Conservation (phyloP, 2,797 vertebrate genomes). For the Cyclura pinguis region DNA sequence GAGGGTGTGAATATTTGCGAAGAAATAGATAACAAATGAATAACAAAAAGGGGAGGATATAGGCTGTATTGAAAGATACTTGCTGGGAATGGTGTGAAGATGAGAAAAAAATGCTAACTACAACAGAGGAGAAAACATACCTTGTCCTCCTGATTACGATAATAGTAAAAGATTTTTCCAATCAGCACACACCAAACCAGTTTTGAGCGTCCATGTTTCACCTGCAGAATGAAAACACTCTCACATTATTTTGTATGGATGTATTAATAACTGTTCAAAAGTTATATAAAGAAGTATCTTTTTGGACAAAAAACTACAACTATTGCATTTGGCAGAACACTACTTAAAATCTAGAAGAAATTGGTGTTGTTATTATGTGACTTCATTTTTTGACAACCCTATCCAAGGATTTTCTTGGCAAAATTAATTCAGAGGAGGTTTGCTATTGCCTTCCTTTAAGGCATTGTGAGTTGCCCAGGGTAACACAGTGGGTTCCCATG, state of each 20-base stretch:
- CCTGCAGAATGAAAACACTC: slow-evolving; percentile 78
- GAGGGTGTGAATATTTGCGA: neutral
- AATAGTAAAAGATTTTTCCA: slow-evolving; percentile 92
- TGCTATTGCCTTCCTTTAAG: too few species aligned
- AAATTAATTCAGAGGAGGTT: too few species aligned
- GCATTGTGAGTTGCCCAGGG: too few species aligned
- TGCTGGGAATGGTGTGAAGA: slow-evolving; percentile 14
- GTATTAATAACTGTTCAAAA: slow-evolving; percentile 14
- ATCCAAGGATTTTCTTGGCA: too few species aligned
- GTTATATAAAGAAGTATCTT: slow-evolving; percentile 12
- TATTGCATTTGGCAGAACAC: slow-evolving; percentile 7
- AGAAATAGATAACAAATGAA: neutral
- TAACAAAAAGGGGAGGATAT: neutral
- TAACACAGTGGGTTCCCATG: too few species aligned
- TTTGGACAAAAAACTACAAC: neutral
- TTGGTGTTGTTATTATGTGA: neutral
- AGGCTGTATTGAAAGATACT: neutral
- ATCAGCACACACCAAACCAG: slow-evolving; percentile 93
- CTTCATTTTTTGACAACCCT: too few species aligned
- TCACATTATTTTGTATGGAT: neutral
- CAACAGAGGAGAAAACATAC: slow-evolving; percentile 70
- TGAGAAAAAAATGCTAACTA: neutral
- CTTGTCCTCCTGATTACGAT: slow-evolving; percentile 94
- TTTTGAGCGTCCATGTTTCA: slow-evolving; percentile 96
- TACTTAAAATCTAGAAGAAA: slow-evolving; percentile 23